These are phyloP conservation scores for Anticlea derivata DNA, from an alignment of 2,888 invertebrate species.

Conservation along the genomic window DNA sequence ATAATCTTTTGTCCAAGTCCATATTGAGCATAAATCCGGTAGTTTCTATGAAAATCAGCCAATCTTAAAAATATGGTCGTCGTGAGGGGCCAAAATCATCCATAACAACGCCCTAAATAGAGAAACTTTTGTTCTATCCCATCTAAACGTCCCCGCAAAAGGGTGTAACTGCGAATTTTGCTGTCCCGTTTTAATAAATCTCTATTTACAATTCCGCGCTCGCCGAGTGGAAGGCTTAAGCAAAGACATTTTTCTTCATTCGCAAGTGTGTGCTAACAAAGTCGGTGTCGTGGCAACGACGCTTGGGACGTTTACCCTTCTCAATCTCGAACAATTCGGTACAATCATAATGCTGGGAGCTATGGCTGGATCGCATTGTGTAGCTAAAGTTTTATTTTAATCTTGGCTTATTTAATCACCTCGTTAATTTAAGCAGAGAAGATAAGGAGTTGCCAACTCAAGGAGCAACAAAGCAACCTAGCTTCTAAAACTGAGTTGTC, in stretches of 20 bases:
- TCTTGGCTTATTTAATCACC: slow-evolving; percentile 46
- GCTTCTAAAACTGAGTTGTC: slow-evolving; percentile 14
- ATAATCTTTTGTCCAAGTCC: too few relatives aligned
- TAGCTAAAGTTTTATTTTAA: slow-evolving; percentile 48
- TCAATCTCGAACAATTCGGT: slow-evolving; percentile 64
- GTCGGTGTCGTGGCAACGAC: slow-evolving; percentile 54
- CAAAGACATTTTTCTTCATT: slow-evolving; percentile 82
- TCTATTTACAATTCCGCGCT: slow-evolving; percentile 77
- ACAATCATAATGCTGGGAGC: slow-evolving; percentile 54
- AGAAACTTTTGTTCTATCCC: slow-evolving; percentile 51
- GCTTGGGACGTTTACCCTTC: slow-evolving; percentile 63
- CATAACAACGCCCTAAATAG: slow-evolving; percentile 40
- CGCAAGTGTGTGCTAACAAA: slow-evolving; percentile 77
- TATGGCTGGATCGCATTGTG: slow-evolving; percentile 35
- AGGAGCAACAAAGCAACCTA: slow-evolving; percentile 29
- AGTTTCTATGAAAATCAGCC: not conserved
- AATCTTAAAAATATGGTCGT: slow-evolving; percentile 5
- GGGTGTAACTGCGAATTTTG: slow-evolving; percentile 65
- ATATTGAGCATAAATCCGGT: too few relatives aligned
- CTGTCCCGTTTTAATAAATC: slow-evolving; percentile 80
- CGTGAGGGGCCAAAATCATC: slow-evolving; percentile 30
- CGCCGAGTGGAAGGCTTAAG: slow-evolving; percentile 78
- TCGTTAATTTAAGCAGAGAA: slow-evolving; percentile 29
- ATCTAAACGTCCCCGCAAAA: slow-evolving; percentile 51
- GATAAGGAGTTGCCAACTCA: slow-evolving; percentile 36